These are phyloP conservation scores for Chloroceryle amazona DNA, from an alignment of 2,797 vertebrate species.

Conservation along the genomic window DNA sequence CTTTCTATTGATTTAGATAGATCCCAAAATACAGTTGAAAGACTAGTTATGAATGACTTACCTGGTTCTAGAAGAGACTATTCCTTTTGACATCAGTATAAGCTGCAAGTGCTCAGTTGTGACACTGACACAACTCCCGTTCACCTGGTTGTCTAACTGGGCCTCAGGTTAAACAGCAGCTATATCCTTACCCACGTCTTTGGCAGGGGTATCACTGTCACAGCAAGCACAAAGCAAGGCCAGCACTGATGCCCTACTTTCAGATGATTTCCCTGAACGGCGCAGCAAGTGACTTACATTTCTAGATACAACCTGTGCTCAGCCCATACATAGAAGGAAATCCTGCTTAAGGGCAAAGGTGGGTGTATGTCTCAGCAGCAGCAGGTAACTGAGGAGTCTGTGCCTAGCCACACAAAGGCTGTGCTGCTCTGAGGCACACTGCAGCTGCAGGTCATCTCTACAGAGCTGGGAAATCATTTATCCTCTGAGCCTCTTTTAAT, in stretches of 20 bases:
- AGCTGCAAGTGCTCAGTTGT: background rate
- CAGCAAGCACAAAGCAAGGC: background rate
- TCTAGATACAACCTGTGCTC: background rate
- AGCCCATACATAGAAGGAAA: background rate
- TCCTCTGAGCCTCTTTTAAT: background rate
- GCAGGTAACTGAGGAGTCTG: background rate
- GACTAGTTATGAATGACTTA: background rate
- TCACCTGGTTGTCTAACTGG: background rate
- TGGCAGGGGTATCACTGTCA: background rate
- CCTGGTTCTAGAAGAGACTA: background rate
- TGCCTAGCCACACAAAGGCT: background rate
- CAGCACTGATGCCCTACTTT: background rate
- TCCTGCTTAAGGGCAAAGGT: background rate
- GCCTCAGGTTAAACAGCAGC: background rate
- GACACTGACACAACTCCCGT: background rate
- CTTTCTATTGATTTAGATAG: background rate
- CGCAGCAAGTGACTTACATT: background rate
- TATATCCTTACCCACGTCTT: background rate
- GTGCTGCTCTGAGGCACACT: background rate
- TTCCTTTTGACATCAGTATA: background rate
- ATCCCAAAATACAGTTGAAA: background rate
- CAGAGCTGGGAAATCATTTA: background rate
- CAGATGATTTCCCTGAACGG: background rate
- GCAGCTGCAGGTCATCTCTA: background rate
- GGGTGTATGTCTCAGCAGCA: fast-evolving